phyloP scores from a whole-genome alignment of 2,888 invertebrate genomes.

The Athalia rosae region DNA sequence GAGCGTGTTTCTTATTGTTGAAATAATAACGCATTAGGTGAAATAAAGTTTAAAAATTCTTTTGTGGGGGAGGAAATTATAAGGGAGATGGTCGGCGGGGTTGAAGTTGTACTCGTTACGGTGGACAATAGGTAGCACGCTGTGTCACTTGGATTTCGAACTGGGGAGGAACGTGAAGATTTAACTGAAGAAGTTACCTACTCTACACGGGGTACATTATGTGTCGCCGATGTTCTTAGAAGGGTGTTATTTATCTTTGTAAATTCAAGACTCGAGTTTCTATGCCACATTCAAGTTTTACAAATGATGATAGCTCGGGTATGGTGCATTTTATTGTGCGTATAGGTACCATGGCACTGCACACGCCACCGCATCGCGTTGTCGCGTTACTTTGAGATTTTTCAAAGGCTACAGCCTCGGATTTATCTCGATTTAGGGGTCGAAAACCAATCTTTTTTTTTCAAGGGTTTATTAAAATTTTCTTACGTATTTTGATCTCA shows the following conservation, averaged over 20 bases:
- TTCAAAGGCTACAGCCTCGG: too few relatives aligned
- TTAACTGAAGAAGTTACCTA: constrained; percentile 13
- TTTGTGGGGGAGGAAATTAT: too few relatives aligned
- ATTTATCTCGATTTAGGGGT: too few relatives aligned
- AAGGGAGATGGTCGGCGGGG: background rate
- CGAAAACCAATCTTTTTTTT: too few relatives aligned
- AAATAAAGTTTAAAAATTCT: constrained; percentile 25
- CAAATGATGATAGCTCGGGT: constrained; percentile 18
- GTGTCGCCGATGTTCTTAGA: constrained; percentile 39
- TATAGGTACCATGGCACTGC: too few relatives aligned
- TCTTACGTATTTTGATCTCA: too few relatives aligned
- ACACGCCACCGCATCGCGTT: too few relatives aligned
- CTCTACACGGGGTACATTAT: constrained; percentile 20
- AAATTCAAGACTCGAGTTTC: constrained; percentile 39
- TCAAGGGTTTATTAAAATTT: too few relatives aligned
- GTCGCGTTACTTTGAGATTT: too few relatives aligned
- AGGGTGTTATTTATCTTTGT: constrained; percentile 42
- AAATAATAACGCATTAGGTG: constrained; percentile 39
- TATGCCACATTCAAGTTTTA: constrained; percentile 6
- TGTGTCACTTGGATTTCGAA: constrained; percentile 54
- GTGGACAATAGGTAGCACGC: constrained; percentile 58
- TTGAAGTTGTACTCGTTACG: constrained; percentile 55
- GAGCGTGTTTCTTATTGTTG: constrained; percentile 34
- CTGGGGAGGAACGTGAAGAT: constrained; percentile 49
- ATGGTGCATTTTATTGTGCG: too few relatives aligned